Conservation (phyloP, 1,140 invertebrate species). For the Monochamus saltuarius region DNA sequence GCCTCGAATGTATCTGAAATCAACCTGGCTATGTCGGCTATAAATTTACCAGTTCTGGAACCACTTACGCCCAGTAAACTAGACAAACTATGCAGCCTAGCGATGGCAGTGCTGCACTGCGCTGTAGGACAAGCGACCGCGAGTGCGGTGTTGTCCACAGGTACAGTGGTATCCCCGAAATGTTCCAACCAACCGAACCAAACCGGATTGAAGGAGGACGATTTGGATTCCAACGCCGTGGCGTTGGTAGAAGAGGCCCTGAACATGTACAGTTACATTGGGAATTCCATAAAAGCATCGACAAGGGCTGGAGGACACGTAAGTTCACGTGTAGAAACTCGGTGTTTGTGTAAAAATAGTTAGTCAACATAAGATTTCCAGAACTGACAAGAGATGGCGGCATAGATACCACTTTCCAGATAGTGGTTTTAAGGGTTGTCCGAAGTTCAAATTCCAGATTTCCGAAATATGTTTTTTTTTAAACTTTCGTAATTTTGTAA, state of each 20-base stretch:
- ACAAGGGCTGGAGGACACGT: conserved; percentile 85
- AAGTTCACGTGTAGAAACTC: conserved; percentile 57
- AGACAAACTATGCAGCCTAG: conserved; percentile 76
- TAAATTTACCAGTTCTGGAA: conserved; percentile 83
- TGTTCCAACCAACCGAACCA: conserved; percentile 51
- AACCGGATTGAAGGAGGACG: conserved; percentile 58
- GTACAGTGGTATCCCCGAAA: conserved; percentile 64
- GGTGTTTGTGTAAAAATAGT: no score
- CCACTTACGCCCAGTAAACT: conserved; percentile 80
- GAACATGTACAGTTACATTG: conserved; percentile 80
- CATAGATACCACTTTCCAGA: no score
- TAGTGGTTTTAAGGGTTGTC: no score
- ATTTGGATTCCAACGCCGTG: conserved; percentile 68
- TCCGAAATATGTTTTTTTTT: no score
- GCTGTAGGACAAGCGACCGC: conserved; percentile 71
- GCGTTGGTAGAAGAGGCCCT: conserved; percentile 71
- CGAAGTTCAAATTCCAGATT: no score
- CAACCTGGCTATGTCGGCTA: conserved; percentile 75
- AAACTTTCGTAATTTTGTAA: no score
- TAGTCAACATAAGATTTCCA: no score
- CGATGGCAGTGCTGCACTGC: conserved; percentile 76
- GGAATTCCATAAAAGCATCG: conserved; percentile 77
- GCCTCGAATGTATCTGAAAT: conserved; percentile 80
- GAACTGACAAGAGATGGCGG: no score
- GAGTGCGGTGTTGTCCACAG: conserved; percentile 66